A percentile compares a stretch with the other conserved stretches of the same genome.
phyloP scores from a whole-genome alignment of 2,797 vertebrate species.

The Emydoidea blandingii region DNA sequence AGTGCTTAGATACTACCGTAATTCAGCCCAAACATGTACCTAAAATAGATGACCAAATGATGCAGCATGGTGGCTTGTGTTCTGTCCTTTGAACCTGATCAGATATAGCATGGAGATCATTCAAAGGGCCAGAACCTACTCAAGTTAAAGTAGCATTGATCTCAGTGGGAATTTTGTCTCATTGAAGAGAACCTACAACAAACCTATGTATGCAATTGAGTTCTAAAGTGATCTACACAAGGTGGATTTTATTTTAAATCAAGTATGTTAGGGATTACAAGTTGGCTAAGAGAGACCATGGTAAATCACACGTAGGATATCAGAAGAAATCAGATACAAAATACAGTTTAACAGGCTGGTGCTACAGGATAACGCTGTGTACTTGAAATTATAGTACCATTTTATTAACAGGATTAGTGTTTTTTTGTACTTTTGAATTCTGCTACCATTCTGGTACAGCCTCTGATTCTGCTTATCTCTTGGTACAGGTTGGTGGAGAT shows the following conservation, averaged over 20 bases:
- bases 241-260: not conserved
- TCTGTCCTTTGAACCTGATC: conserved; percentile 35
- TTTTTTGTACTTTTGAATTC: not conserved
- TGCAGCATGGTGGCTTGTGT: not conserved
- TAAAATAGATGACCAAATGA: not conserved
- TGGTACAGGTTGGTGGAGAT: conserved; percentile 20
- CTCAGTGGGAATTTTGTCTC: not conserved
- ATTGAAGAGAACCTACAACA: not conserved
- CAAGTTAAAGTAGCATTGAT: not conserved
- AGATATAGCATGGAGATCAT: not conserved
- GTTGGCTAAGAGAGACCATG: not conserved
- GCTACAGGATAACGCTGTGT: not conserved
- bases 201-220: not conserved
- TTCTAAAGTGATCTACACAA: conserved; percentile 8
- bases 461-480: not conserved
- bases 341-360: not conserved
- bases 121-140: not conserved
- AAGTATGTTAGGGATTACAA: not conserved
- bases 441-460: not conserved
- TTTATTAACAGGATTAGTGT: not conserved
- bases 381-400: not conserved
- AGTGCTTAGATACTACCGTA: not conserved
- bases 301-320: not conserved
- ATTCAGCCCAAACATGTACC: not conserved
- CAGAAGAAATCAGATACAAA: not conserved